Evolutionary conservation across 2,797 vertebrate species (phyloP).

Genomic region (Hippopotamyrus pictus): DNA sequence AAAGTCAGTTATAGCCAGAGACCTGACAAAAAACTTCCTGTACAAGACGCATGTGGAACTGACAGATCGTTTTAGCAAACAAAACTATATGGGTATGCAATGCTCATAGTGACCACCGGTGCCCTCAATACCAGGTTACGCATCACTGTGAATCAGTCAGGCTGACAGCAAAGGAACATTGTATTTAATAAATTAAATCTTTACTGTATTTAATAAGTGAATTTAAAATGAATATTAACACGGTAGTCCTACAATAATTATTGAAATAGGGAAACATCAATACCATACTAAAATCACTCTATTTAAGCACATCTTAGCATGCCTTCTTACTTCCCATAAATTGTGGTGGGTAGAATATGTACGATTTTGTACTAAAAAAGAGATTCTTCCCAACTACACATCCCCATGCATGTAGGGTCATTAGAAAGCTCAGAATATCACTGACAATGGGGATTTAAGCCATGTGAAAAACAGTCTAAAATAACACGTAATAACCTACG

Average conservation of each 20-base stretch:
- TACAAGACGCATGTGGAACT: background rate
- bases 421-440: background rate
- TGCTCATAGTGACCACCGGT: background rate
- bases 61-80: background rate
- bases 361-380: background rate
- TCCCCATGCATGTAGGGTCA: background rate
- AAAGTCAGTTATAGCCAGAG: background rate
- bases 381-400: background rate
- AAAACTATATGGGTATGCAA: background rate
- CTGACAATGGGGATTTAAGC: background rate
- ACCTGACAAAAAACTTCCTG: background rate
- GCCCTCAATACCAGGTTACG: background rate
- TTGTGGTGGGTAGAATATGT: background rate
- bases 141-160: background rate
- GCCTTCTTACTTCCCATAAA: background rate
- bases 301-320: background rate
- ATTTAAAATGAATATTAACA: background rate
- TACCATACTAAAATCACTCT: background rate
- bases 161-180: background rate
- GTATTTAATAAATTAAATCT: too few relatives aligned
- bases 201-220: background rate
- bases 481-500: background rate
- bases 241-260: background rate
- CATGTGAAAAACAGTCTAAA: background rate
- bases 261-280: background rate